phyloP scores from a whole-genome alignment of 37 sponge, comb jelly and placozoan genomes.

The Haliclona indistincta region DNA sequence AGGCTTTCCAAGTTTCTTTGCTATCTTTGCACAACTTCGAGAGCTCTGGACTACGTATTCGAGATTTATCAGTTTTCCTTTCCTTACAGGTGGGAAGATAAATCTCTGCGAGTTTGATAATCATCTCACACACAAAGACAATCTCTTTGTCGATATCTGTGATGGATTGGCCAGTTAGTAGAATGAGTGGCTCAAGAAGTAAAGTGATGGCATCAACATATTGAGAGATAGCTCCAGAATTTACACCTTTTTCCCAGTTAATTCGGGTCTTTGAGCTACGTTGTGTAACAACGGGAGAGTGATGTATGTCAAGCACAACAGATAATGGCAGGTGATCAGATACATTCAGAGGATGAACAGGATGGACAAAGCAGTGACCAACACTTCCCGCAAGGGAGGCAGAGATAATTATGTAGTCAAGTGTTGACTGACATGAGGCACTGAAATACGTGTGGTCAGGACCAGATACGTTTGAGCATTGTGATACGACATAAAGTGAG shows the following conservation, averaged over 20 bases:
- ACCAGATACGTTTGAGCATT: no score
- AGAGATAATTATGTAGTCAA: neutral
- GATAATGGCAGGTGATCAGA: neutral
- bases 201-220: neutral
- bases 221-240: neutral
- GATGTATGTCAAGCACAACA: neutral
- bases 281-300: neutral
- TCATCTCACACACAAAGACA: neutral
- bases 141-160: neutral
- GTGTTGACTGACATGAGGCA: neutral
- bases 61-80: neutral
- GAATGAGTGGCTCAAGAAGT: neutral
- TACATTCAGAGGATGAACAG: neutral
- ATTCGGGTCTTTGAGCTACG: neutral
- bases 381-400: neutral
- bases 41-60: neutral
- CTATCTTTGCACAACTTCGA: neutral
- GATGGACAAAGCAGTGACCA: neutral
- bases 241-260: neutral
- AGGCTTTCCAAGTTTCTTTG: neutral
- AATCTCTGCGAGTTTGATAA: neutral
- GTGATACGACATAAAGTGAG: no score
- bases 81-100: neutral
- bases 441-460: no score
- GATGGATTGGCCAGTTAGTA: neutral